Evolutionary conservation across 1,140 invertebrate genomes (phyloP), one percentile per base, ranked within the genome.

Genomic region (Drosophila kepulauana): DNA sequence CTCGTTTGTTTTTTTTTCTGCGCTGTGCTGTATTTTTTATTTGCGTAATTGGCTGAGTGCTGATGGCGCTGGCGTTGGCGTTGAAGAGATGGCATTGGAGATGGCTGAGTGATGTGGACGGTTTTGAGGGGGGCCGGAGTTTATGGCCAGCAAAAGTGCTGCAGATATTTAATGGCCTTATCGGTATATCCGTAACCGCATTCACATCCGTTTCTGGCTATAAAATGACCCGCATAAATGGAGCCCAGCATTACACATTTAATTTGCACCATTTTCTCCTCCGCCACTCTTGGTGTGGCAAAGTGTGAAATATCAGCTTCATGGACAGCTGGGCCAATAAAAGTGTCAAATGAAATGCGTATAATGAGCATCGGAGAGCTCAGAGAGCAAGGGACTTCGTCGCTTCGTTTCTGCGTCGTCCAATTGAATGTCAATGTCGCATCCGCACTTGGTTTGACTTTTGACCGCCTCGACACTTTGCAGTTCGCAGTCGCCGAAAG

Each of bases 271-370:
- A 38, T 38, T 33, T 6, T 5, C 35, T 6, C 10, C 4, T 30
- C 11, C 5, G 5, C 33, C 8, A 13, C 6, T 3, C 35, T 10
- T 25, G 13, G 8, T 16, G 20, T 16, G 20, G 49, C 15, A 63
- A 76, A 79, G 67, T 73, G 77, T 73, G 75, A 80, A 80, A 80
- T 80, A 80, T 80, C 69, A 79, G 68, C 59, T 43, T 1, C 38
- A 35, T 61, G 74, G 65, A 75, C 73, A 72, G 69, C 52, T 70
- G 79, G 41, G 85, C 81, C 84, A 88, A 88, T 89, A 88, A 88
- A 88, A 89, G 85, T 88, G 84, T 88, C 80, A 75, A 88, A 79
- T 75, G 80, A 78, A 81, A 88, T 78, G 81, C 84, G 85, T 87
- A 81, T 88, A 87, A 88, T 87, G 84, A 88, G 84, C 84, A 80